Evolutionary conservation across 53 echinoderm and acorn worm genomes (phyloP).

Genomic region (Luidia sarsii): DNA sequence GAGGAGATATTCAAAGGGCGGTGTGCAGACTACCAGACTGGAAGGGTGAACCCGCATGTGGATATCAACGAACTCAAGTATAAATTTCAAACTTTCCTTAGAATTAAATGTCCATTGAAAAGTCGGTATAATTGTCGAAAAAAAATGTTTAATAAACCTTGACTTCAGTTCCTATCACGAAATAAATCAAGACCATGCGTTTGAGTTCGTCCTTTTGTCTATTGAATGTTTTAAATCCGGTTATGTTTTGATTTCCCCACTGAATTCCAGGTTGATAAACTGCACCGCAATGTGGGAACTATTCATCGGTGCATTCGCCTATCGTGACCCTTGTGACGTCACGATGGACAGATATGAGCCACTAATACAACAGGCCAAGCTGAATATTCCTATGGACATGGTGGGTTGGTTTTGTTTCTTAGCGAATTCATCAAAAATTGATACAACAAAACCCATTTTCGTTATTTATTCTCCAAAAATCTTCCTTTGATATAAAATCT

Average conservation of each 20-base stretch:
- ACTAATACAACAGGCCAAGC: slow-evolving; percentile 56
- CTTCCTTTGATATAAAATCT: no score
- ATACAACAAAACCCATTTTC: no score
- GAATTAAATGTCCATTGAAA: no score
- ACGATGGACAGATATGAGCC: slow-evolving; percentile 41
- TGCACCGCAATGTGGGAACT: slow-evolving; percentile 78
- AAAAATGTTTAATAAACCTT: no score
- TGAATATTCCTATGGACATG: slow-evolving; percentile 56
- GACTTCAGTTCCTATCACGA: no score
- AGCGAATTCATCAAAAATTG: no score
- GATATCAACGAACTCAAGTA: slow-evolving; percentile 68
- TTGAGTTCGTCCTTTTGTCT: no score
- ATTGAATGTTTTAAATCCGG: background rate
- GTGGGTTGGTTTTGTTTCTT: slow-evolving; percentile 49
- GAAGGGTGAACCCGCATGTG: slow-evolving; percentile 61
- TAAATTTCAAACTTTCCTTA: no score
- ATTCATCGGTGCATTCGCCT: slow-evolving; percentile 59
- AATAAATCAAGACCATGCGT: no score
- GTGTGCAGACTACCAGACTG: slow-evolving; percentile 75
- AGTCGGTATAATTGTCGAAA: no score
- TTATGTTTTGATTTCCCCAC: background rate
- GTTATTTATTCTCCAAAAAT: no score
- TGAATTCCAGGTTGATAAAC: slow-evolving; percentile 64
- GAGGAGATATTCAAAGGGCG: slow-evolving; percentile 78
- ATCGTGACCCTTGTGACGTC: slow-evolving; percentile 71